phyloP scores from a whole-genome alignment of 1,140 invertebrate genomes.

The Tetraneura akinire region DNA sequence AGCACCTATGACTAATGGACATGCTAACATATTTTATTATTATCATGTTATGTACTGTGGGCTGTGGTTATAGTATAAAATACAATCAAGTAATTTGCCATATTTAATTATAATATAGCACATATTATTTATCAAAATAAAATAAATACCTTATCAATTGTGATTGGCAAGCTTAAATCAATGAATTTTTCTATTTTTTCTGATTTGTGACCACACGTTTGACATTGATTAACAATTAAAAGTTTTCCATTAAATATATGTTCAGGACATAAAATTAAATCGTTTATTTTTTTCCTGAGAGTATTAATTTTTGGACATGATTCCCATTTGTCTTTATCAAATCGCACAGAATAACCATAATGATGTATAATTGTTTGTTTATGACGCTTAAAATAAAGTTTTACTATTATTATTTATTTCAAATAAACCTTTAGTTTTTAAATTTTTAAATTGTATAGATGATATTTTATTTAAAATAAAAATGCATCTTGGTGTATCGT shows the following conservation, averaged over 20 bases:
- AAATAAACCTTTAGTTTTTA: too few relatives aligned
- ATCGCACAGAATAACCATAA: conserved; percentile 69
- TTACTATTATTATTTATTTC: too few relatives aligned
- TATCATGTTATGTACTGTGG: too few relatives aligned
- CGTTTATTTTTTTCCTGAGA: conserved; percentile 54
- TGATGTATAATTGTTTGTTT: conserved; percentile 74
- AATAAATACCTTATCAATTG: conserved; percentile 64
- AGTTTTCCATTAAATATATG: conserved; percentile 82
- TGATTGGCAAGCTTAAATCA: conserved; percentile 89
- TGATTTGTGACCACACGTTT: conserved; percentile 83
- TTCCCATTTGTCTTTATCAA: conserved; percentile 70
- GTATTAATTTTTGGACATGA: conserved; percentile 71
- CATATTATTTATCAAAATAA: too few relatives aligned
- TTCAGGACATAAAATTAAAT: conserved; percentile 58
- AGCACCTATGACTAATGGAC: too few relatives aligned
- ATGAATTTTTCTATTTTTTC: conserved; percentile 89
- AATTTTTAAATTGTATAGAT: too few relatives aligned
- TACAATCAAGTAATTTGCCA: too few relatives aligned
- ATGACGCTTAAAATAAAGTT: conserved; percentile 67
- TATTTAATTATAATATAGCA: too few relatives aligned
- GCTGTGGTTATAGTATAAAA: too few relatives aligned
- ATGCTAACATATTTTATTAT: too few relatives aligned
- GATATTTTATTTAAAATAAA: too few relatives aligned
- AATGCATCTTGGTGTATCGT: too few relatives aligned
- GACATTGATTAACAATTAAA: conserved; percentile 85